Evolutionary conservation across 1,140 invertebrate genomes (phyloP).

Genomic region (Trypoxylus dichotomus): DNA sequence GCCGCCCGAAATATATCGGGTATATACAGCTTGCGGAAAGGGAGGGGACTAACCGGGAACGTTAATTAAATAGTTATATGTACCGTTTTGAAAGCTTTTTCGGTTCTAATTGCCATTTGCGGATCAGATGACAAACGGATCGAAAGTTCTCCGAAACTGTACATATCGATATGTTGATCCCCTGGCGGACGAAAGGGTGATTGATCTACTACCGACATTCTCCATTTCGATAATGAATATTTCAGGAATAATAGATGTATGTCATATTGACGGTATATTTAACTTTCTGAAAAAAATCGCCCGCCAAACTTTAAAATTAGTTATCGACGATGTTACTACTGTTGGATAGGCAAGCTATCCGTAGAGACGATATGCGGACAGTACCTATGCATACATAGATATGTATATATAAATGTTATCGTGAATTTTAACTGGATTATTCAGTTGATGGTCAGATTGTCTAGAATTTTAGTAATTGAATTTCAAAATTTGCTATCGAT

Average conservation of each 20-base stretch:
- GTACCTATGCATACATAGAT: no score
- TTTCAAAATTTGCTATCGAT: no score
- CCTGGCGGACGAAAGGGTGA: not conserved
- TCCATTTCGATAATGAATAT: slow-evolving; percentile 19
- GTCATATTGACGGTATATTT: not conserved
- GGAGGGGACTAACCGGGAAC: not conserved
- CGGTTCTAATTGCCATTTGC: slow-evolving; percentile 30
- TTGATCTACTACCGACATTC: slow-evolving; percentile 15
- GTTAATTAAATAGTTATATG: slow-evolving; percentile 34
- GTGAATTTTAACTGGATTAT: not conserved
- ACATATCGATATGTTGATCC: slow-evolving; percentile 10
- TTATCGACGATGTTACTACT: not conserved
- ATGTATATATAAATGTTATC: not conserved
- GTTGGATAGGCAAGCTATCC: not conserved
- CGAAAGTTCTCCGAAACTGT: not conserved
- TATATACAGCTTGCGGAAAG: not conserved
- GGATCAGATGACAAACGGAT: not conserved
- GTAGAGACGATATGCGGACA: not conserved
- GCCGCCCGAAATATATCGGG: not conserved
- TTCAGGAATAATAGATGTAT: slow-evolving; percentile 16
- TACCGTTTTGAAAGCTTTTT: slow-evolving; percentile 11
- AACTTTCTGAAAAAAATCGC: not conserved
- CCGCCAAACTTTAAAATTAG: not conserved
- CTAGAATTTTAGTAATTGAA: no score
- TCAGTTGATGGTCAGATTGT: not conserved